phyloP scores from a whole-genome alignment of 2,113 vertebrate genomes.

The Athene cunicularia region DNA sequence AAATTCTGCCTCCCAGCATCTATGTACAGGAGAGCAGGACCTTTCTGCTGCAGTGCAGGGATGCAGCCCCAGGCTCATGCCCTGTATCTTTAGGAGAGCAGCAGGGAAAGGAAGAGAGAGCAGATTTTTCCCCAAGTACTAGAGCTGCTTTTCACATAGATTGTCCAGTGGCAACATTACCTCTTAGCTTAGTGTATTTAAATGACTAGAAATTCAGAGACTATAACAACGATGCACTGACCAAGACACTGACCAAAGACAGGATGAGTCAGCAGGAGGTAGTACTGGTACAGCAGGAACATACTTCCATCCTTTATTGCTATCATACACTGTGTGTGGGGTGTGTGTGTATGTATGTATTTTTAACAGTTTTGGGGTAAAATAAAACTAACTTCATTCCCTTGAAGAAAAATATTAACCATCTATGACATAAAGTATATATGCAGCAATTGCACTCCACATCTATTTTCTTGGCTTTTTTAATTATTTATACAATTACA shows the following conservation, averaged over 20 bases:
- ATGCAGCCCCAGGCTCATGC: not conserved
- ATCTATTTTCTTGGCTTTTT: conserved; percentile 13
- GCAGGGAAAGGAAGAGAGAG: not conserved
- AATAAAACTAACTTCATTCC: not conserved
- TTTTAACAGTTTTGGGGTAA: not conserved
- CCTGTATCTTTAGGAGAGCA: not conserved
- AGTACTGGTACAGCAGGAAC: not conserved
- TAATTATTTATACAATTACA: conserved; percentile 1
- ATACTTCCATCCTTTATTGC: not conserved
- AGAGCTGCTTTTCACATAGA: not conserved
- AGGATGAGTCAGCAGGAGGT: not conserved
- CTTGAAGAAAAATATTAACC: not conserved
- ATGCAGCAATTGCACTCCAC: not conserved
- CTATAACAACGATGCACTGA: not conserved
- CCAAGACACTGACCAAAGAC: not conserved
- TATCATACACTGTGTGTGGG: not conserved
- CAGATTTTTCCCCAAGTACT: not conserved
- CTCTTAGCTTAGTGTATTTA: not conserved
- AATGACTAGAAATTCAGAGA: not conserved
- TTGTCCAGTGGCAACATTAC: not conserved
- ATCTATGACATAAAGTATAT: not conserved
- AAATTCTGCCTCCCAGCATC: not conserved
- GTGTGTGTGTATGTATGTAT: not conserved
- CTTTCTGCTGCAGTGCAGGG: not conserved
- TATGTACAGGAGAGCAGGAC: not conserved